Evolutionary conservation across 2,113 vertebrate genomes (phyloP), one percentile per base, ranked within the genome.

Genomic region (Vireo altiloquus): DNA sequence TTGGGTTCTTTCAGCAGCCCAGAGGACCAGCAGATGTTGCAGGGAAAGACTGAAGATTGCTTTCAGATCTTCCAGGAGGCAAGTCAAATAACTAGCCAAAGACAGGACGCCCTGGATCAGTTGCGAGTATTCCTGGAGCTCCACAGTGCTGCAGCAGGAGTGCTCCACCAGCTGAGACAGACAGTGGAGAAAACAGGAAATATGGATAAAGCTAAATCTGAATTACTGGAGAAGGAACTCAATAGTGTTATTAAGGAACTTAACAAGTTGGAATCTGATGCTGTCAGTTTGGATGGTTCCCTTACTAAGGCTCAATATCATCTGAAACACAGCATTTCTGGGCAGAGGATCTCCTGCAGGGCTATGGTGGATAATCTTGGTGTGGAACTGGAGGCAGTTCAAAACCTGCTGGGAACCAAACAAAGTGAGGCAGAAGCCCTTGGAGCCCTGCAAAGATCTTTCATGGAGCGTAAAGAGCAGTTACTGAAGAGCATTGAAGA

Each of bases 391-490:
- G 99, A 99, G 78, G 95, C 97, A 72, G 97, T 99, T 68, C 99
- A 99, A 97, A 99, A 97, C 89, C 97, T 98, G 8, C 96, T 99
- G 68, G 99, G 99, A n/a, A 98, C 98, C 82, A 99, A 99, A 95
- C 99, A 99, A 96, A 99, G 98, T 68, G 99, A 99, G 91, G 99
- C 99, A 7, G 99, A 99, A 66, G 98, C 98, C 35, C 97, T 99
- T 59, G 97, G 90, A 4, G 96, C 96, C 2, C 72, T 99, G 88
- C 98, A 95, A 96, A 98, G 96, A 80, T 98, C 98, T 22, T 99
- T 99, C 77, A 96, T 90, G 56, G 98, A 98, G 71, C 98, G 96
- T 88, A 99, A 97, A 81, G 99, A 99, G 20, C 98, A 98, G 80
- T 88, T 99, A n/a, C 97, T 99, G 94, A 98, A 96, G 87, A 98